phyloP scores from a whole-genome alignment of 2,888 invertebrate species.

The Polydrusus cervinus region DNA sequence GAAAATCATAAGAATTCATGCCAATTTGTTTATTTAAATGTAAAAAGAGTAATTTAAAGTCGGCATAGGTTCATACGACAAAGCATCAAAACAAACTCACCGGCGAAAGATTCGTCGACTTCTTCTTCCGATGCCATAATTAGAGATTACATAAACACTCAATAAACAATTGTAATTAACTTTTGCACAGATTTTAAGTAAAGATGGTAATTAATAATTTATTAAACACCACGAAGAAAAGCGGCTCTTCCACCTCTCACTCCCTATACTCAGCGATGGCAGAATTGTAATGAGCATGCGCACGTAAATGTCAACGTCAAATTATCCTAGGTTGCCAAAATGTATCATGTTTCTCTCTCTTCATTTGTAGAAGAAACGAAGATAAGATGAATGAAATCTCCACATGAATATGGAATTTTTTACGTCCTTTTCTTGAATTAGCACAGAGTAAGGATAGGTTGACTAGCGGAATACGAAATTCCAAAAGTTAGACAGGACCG shows the following conservation, averaged over 20 bases:
- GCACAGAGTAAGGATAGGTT: too few relatives aligned
- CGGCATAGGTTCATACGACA: constrained; percentile 26
- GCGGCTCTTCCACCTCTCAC: constrained; percentile 38
- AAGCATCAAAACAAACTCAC: constrained; percentile 75
- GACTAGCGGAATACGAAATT: too few relatives aligned
- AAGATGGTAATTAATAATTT: constrained; percentile 33
- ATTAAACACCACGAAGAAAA: constrained; percentile 37
- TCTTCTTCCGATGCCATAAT: constrained; percentile 91
- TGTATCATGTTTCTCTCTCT: not conserved
- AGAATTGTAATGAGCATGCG: constrained; percentile 28
- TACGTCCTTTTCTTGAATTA: too few relatives aligned
- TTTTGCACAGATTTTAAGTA: constrained; percentile 46
- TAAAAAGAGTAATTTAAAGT: constrained; percentile 49
- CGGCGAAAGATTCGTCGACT: constrained; percentile 89
- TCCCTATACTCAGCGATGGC: constrained; percentile 29
- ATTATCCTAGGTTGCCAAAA: not conserved
- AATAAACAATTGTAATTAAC: constrained; percentile 37
- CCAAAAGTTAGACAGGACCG: too few relatives aligned
- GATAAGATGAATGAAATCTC: not conserved
- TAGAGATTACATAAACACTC: constrained; percentile 49
- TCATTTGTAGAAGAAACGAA: not conserved
- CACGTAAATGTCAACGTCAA: constrained; percentile 27
- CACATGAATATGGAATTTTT: too few relatives aligned
- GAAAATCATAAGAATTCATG: not conserved
- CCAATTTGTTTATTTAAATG: constrained; percentile 45